These are phyloP conservation scores for Tachyglossus aculeatus DNA, from an alignment of 2,797 vertebrate species.

Conservation along the genomic window DNA sequence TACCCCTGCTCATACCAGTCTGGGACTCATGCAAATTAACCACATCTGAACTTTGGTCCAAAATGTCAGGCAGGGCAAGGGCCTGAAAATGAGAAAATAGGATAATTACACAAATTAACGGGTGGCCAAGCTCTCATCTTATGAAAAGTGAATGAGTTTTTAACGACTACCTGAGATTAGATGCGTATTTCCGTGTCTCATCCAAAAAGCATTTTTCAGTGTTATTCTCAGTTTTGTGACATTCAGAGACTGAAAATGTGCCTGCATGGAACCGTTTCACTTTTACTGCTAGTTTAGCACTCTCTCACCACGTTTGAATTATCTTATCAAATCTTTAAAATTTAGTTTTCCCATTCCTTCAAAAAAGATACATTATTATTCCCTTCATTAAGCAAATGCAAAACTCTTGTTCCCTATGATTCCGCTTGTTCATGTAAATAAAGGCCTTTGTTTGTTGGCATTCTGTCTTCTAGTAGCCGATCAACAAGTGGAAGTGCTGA, in stretches of 20 bases:
- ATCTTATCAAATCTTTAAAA: conserved; percentile 2
- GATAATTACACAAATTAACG: not conserved
- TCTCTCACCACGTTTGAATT: conserved; percentile 6
- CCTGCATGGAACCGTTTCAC: not conserved
- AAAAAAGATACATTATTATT: not conserved
- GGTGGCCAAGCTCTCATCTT: not conserved
- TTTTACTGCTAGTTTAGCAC: not conserved
- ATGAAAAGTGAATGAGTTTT: conserved; percentile 4
- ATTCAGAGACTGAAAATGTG: not conserved
- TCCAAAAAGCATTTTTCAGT: conserved; percentile 20
- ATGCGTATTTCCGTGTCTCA: not conserved
- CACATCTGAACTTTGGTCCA: not conserved
- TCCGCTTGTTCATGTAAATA: not conserved
- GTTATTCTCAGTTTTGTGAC: not conserved
- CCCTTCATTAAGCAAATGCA: not conserved
- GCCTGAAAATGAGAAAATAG: conserved; percentile 9
- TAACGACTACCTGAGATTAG: conserved; percentile 5
- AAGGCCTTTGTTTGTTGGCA: conserved; percentile 1
- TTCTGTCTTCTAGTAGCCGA: conserved; percentile 66
- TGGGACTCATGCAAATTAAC: too few relatives aligned
- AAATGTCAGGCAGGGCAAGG: not conserved
- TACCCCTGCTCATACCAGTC: too few relatives aligned
- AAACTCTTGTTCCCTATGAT: not conserved
- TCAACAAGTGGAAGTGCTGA: conserved; percentile 74
- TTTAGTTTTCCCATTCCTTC: not conserved